Evolutionary conservation across 2,888 invertebrate species (phyloP).

Genomic region (Reticulitermes lucifugus): DNA sequence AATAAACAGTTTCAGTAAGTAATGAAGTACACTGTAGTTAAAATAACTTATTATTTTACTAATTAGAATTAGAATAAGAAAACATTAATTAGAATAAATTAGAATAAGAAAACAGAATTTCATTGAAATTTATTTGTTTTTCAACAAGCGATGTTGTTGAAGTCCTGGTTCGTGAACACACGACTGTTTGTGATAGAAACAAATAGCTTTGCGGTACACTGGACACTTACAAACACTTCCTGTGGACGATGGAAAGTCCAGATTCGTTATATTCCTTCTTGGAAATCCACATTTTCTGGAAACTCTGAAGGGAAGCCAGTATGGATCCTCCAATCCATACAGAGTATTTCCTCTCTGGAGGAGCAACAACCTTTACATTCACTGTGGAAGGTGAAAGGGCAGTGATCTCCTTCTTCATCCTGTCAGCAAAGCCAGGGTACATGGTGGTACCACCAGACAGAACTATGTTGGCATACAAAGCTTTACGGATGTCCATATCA

Average conservation of each 20-base stretch:
- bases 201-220: constrained; percentile 30
- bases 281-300: constrained; percentile 97
- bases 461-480: constrained; percentile 95
- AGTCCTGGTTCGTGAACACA: constrained; percentile 29
- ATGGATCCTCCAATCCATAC: constrained; percentile 96
- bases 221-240: constrained; percentile 92
- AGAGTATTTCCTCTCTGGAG: constrained; percentile 94
- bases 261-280: constrained; percentile 98
- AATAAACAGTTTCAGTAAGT: too few relatives aligned
- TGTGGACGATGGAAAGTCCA: constrained; percentile 96
- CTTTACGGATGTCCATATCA: constrained; percentile 96
- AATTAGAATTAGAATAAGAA: too few relatives aligned
- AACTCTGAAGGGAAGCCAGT: constrained; percentile 90
- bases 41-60: too few relatives aligned
- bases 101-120: too few relatives aligned
- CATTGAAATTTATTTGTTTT: too few relatives aligned
- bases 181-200: constrained; percentile 32
- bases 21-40: too few relatives aligned
- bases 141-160: background rate
- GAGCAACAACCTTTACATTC: constrained; percentile 95
- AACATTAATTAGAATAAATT: too few relatives aligned
- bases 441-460: constrained; percentile 94
- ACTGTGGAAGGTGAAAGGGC: constrained; percentile 90
- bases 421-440: constrained; percentile 95
- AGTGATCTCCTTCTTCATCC: constrained; percentile 94